Evolutionary conservation across 2,113 vertebrate genomes (phyloP).

Genomic region (Motacilla tschutschensis): DNA sequence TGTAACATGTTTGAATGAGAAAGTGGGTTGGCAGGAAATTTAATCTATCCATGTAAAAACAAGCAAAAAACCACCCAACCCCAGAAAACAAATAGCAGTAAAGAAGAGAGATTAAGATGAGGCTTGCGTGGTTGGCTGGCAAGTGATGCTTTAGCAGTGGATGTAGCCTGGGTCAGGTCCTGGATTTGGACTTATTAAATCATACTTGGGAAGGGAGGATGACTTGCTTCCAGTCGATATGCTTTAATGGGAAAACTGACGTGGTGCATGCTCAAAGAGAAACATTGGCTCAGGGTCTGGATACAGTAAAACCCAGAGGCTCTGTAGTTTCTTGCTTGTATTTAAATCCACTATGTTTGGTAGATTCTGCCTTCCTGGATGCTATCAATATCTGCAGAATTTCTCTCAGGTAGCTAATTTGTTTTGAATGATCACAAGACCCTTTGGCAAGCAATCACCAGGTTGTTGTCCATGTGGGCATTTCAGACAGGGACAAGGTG

Average conservation of each 20-base stretch:
- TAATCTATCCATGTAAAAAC: background rate
- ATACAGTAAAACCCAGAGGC: background rate
- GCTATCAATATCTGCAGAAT: background rate
- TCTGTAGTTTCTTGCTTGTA: background rate
- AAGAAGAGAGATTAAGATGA: background rate
- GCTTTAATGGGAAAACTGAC: background rate
- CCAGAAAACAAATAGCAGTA: background rate
- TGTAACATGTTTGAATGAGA: background rate
- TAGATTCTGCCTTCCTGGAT: background rate
- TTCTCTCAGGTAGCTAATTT: background rate
- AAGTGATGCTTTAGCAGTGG: background rate
- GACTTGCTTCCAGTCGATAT: background rate
- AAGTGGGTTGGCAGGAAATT: conserved; percentile 30
- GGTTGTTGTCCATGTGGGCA: background rate
- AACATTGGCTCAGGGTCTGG: background rate
- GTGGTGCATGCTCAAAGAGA: background rate
- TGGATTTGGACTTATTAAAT: conserved; percentile 30
- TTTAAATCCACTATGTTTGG: background rate
- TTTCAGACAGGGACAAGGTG: background rate
- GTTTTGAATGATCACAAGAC: background rate
- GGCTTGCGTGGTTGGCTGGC: background rate
- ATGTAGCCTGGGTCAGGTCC: background rate
- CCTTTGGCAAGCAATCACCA: background rate
- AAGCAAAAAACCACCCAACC: background rate
- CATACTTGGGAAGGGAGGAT: background rate